Conservation (phyloP, 2,797 vertebrate genomes). For the Gymnothorax javanicus region DNA sequence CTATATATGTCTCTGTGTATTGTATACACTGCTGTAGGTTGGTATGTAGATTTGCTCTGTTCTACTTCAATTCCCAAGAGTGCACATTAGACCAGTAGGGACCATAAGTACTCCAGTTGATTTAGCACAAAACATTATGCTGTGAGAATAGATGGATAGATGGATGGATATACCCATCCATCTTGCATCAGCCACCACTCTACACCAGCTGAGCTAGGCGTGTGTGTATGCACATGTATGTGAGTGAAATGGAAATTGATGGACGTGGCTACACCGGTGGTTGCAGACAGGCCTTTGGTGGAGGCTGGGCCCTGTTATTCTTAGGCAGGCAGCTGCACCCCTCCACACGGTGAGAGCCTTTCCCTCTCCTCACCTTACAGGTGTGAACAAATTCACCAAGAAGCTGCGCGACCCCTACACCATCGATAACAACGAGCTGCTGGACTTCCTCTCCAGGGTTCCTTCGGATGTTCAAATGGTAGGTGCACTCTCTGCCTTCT, state of each 20-base stretch:
- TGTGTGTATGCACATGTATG: background rate
- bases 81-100: too few relatives aligned
- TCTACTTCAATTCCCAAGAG: too few relatives aligned
- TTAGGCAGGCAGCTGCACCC: slow-evolving; percentile 27
- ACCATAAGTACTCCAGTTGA: too few relatives aligned
- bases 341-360: slow-evolving; percentile 4
- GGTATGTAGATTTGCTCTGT: background rate
- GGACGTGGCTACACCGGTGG: slow-evolving; percentile 23
- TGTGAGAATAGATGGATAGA: background rate
- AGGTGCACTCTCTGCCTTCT: slow-evolving; percentile 62
- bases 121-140: too few relatives aligned
- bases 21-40: background rate
- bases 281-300: slow-evolving; percentile 50
- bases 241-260: slow-evolving; percentile 42
- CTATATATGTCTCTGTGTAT: background rate
- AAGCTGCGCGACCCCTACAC: slow-evolving; percentile 93
- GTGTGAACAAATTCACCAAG: slow-evolving; percentile 98
- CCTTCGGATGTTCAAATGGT: slow-evolving; percentile 98
- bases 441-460: slow-evolving; percentile 96
- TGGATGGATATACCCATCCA: background rate
- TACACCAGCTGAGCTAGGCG: background rate
- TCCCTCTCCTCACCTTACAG: slow-evolving; percentile 65
- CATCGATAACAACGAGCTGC: slow-evolving; percentile 96
- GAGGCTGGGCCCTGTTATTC: slow-evolving; percentile 38
- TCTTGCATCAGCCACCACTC: too few relatives aligned